Evolutionary conservation across 2,888 invertebrate species (phyloP).

Genomic region (Allolobophora icterica): DNA sequence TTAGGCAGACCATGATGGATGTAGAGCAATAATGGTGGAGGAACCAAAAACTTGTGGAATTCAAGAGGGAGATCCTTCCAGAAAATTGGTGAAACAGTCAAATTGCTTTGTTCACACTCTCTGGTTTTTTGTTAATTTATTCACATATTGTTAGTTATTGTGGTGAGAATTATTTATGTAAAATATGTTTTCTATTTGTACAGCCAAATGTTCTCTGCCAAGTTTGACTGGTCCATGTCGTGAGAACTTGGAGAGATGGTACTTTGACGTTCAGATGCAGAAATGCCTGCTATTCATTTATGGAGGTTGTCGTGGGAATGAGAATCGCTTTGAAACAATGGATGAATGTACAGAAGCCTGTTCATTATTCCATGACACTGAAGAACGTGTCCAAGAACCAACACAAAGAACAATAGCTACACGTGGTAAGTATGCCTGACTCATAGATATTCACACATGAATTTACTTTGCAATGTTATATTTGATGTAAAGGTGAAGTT

Average conservation of each 20-base stretch:
- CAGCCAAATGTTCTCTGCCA: conserved; percentile 27
- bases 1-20: no score
- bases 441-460: not conserved
- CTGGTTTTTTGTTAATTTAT: no score
- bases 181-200: not conserved
- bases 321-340: conserved; percentile 75
- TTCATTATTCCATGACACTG: not conserved
- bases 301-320: conserved; percentile 84
- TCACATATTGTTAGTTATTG: no score
- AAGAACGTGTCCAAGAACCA: not conserved
- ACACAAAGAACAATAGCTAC: not conserved
- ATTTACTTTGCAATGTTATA: not conserved
- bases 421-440: not conserved
- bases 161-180: not conserved
- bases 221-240: conserved; percentile 31
- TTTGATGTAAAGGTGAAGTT: no score
- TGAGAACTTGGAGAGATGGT: conserved; percentile 66
- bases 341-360: conserved; percentile 50
- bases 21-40: no score
- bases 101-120: no score
- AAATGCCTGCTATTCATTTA: conserved; percentile 77
- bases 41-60: no score
- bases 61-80: no score
- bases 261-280: conserved; percentile 73
- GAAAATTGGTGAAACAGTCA: no score